These are phyloP conservation scores for Gasteruption jaculator DNA, from an alignment of 2,888 invertebrate genomes.

Conservation along the genomic window DNA sequence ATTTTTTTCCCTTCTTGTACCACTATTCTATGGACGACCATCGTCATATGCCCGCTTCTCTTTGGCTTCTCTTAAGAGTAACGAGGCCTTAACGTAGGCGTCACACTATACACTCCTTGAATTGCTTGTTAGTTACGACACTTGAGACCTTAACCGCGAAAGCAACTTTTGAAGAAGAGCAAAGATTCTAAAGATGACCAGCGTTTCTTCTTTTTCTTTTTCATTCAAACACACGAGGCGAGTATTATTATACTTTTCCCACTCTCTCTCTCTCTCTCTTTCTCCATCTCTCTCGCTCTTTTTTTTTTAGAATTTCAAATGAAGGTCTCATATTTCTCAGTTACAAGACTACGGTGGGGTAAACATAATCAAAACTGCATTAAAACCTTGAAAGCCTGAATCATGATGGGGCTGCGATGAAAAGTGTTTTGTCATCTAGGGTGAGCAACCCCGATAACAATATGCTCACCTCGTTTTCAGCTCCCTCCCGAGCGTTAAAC, in stretches of 20 bases:
- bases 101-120: too few species aligned
- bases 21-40: conserved; percentile 31
- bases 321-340: too few species aligned
- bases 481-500: conserved; percentile 24
- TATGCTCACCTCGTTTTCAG: conserved; percentile 29
- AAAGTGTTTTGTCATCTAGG: conserved; percentile 38
- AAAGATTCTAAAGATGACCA: conserved; percentile 1
- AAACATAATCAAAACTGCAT: conserved; percentile 38
- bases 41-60: conserved; percentile 36
- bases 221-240: not conserved
- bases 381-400: conserved; percentile 35
- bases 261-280: too few species aligned
- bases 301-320: too few species aligned
- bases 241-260: too few species aligned
- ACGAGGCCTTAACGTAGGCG: too few species aligned
- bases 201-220: not conserved
- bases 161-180: conserved; percentile 3
- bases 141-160: too few species aligned
- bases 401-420: conserved; percentile 26
- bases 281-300: too few species aligned
- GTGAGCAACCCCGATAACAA: conserved; percentile 27
- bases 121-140: too few species aligned
- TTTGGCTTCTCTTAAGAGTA: conserved; percentile 27
- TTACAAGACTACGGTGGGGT: too few species aligned
- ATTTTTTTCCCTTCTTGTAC: too few species aligned